Conservation (phyloP, 2,888 invertebrate genomes). For the Dusona sp. region DNA sequence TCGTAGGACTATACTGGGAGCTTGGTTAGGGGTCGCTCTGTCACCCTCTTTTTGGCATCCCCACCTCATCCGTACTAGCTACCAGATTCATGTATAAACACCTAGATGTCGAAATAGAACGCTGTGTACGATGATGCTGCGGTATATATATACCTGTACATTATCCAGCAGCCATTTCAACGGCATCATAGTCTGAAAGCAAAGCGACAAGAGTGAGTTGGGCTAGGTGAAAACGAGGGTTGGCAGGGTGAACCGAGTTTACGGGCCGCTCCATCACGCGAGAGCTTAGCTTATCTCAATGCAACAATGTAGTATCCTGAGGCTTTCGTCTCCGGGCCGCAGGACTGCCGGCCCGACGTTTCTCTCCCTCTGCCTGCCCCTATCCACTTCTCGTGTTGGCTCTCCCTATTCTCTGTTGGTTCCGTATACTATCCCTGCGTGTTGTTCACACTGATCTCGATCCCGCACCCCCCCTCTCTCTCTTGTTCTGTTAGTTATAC, state of each 20-base stretch:
- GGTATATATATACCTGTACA: conserved; percentile 76
- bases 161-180: conserved; percentile 82
- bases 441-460: conserved; percentile 40
- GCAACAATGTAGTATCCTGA: conserved; percentile 82
- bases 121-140: conserved; percentile 36
- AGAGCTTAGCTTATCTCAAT: conserved; percentile 84
- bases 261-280: conserved; percentile 83
- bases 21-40: conserved; percentile 50
- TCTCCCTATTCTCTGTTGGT: conserved; percentile 18
- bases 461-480: neutral
- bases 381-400: conserved; percentile 17
- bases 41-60: conserved; percentile 42
- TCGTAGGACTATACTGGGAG: conserved; percentile 37
- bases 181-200: conserved; percentile 76
- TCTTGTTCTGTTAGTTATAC: conserved; percentile 7
- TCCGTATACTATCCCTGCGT: conserved; percentile 32
- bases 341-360: conserved; percentile 57
- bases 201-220: conserved; percentile 27
- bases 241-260: conserved; percentile 77
- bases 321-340: conserved; percentile 78
- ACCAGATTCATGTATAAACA: conserved; percentile 24
- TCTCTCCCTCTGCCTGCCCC: conserved; percentile 19
- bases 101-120: conserved; percentile 38
- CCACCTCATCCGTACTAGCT: conserved; percentile 51
- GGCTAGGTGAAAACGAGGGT: conserved; percentile 52